These are phyloP conservation scores for Strigamia transsilvanica DNA, from an alignment of 2,888 invertebrate genomes.

Conservation along the genomic window DNA sequence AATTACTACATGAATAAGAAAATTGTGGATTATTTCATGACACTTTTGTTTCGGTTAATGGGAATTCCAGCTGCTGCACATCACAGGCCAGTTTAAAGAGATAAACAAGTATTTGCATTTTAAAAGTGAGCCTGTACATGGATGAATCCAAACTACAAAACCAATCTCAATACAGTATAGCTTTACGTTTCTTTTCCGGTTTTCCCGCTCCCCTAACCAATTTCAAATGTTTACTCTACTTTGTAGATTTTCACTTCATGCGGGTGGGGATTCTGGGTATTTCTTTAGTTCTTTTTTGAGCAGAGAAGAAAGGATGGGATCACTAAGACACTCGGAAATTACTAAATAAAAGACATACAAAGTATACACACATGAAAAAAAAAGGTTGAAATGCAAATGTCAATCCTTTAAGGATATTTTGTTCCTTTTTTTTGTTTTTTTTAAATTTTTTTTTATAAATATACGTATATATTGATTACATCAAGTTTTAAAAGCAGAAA, in stretches of 20 bases:
- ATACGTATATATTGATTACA: not conserved
- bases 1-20: not conserved
- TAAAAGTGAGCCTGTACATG: conserved; percentile 43
- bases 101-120: conserved; percentile 43
- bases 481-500: not conserved
- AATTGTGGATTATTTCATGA: not conserved
- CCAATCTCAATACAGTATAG: not conserved
- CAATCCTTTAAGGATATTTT: not conserved
- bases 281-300: conserved; percentile 2
- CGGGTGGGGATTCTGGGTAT: conserved; percentile 37
- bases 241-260: not conserved
- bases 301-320: conserved; percentile 47
- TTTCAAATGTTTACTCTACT: not conserved
- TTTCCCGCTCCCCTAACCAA: not conserved
- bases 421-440: too few species aligned
- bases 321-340: conserved; percentile 49
- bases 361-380: conserved; percentile 8
- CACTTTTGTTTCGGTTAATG: not conserved
- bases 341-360: conserved; percentile 23
- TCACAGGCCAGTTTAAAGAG: conserved; percentile 42
- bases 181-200: not conserved
- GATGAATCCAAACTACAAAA: conserved; percentile 42
- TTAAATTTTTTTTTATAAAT: not conserved
- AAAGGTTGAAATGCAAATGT: conserved; percentile 6
- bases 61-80: conserved; percentile 37